phyloP scores from a whole-genome alignment of 2,797 vertebrate species.

The Ptychobarbus kaznakovi region DNA sequence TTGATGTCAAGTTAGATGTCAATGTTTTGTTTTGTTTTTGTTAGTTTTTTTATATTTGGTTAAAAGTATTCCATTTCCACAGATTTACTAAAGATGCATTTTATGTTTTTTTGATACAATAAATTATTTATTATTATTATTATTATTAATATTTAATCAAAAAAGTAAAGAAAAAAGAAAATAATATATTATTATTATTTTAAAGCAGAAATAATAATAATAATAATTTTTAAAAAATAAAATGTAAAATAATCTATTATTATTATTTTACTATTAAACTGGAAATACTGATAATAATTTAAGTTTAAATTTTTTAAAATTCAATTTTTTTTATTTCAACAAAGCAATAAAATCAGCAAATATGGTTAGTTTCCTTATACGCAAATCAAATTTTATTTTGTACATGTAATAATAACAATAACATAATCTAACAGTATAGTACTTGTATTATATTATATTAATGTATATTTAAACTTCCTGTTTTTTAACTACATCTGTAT shows the following conservation, averaged over 20 bases:
- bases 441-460: background rate
- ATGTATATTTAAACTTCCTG: background rate
- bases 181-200: background rate
- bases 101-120: slow-evolving; percentile 24
- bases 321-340: background rate
- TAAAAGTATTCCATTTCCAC: slow-evolving; percentile 72
- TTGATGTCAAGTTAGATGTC: slow-evolving; percentile 15
- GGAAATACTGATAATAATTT: background rate
- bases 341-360: slow-evolving; percentile 8
- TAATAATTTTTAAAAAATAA: background rate
- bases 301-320: no score
- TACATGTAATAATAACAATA: background rate
- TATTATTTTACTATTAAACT: background rate
- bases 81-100: slow-evolving; percentile 50
- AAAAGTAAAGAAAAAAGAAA: background rate
- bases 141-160: background rate
- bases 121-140: background rate
- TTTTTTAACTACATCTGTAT: background rate
- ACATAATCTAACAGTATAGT: background rate
- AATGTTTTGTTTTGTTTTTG: background rate
- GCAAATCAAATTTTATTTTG: background rate
- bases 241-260: background rate
- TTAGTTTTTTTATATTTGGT: slow-evolving; percentile 1
- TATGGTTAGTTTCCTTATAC: background rate
- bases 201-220: background rate